Evolutionary conservation across 2,113 vertebrate species (phyloP), one percentile per base, ranked within the genome.

Genomic region (Pollimyrus isidori): DNA sequence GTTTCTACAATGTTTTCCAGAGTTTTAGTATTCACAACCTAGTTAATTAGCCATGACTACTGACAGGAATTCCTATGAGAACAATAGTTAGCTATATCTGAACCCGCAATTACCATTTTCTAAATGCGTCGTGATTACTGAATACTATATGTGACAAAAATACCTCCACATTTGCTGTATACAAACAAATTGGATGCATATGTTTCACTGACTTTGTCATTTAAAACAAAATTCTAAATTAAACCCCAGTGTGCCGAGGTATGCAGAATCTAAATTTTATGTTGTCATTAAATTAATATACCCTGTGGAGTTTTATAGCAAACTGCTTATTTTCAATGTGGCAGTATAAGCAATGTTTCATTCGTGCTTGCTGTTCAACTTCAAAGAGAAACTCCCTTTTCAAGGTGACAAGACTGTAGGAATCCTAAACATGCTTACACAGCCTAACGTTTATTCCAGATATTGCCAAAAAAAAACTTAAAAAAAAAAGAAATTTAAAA

Each of bases 381-480:
- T 91, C 88, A 84, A 90, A 88, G 35, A 88, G 52, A 85, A 92
- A 76, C 30, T 53, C 56, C 35, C 91, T 45, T 87, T 90, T 62
- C 92, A 92, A 92, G 90, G 92, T 92, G 91, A 92, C 89, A 92
- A 11, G 52, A 49, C 87, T 48, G 80, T 69, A 73, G 87, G 87
- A 88, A 46, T 88, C 80, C 21, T 53, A 85, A 89, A 45, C 46
- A 83, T 52, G 83, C 56, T 82, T 69, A 56, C 73, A 85, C 91
- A 91, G 80, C 89, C 23, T 53, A 89, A 80, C 49, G 46, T 89
- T 56, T 83, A 35, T 83, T 90, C 90, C 90, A 90, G 58, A 91
- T 89, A 89, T 69, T 91, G 86, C 89, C 73, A 80, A 69, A 69
- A 52, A 65, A 65, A 65, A 9, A 7, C n/a, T 62, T 9, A 23